phyloP scores from a whole-genome alignment of 2,113 vertebrate genomes.

The Neolamprologus ventralis region DNA sequence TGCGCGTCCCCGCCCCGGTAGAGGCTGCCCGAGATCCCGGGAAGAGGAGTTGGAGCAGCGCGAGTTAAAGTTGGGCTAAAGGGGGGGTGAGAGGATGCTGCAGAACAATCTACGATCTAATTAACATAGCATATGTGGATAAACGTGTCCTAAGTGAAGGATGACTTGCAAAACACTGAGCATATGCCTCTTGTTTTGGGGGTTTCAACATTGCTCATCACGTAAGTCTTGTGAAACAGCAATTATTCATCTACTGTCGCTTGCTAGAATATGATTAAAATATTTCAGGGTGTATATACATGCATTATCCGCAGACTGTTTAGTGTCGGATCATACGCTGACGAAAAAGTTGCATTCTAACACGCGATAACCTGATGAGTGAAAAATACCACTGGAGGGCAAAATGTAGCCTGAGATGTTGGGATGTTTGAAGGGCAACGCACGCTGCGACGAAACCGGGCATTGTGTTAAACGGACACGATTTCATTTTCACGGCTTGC shows the following conservation, averaged over 20 bases:
- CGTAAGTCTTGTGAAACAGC: conserved; percentile 70
- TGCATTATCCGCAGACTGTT: not conserved
- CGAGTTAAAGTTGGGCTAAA: conserved; percentile 71
- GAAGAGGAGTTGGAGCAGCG: conserved; percentile 70
- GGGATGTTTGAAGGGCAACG: conserved; percentile 50
- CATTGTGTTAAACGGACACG: not conserved
- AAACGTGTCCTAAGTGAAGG: conserved; percentile 57
- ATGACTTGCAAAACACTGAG: conserved; percentile 71
- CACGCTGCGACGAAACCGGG: not conserved
- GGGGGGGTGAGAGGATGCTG: conserved; percentile 54
- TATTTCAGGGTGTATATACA: not conserved
- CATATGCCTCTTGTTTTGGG: conserved; percentile 68
- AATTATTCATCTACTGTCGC: conserved; percentile 21
- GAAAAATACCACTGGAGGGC: conserved; percentile 12
- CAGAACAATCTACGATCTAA: conserved; percentile 50
- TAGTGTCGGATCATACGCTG: not conserved
- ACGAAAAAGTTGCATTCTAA: conserved; percentile 22
- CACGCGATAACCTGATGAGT: not conserved
- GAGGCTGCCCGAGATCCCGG: conserved; percentile 64
- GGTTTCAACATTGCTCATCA: conserved; percentile 70
- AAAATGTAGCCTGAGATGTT: conserved; percentile 13
- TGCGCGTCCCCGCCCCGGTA: conserved; percentile 66
- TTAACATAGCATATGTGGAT: conserved; percentile 45
- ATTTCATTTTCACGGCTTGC: not conserved
- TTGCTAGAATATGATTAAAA: not conserved